Evolutionary conservation across 2,888 invertebrate species (phyloP).

Genomic region (Leptopilina syphax): DNA sequence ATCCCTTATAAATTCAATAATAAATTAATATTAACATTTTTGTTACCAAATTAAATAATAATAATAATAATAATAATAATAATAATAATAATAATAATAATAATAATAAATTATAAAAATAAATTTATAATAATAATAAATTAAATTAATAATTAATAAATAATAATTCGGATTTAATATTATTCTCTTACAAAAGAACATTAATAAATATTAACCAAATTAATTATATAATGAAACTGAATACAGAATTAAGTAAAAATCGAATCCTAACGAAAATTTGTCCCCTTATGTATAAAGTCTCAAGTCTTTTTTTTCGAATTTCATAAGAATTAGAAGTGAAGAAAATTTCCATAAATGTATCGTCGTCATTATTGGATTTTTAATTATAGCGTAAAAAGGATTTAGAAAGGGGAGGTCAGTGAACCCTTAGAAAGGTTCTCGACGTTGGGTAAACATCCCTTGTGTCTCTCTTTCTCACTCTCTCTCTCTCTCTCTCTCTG

Average conservation of each 20-base stretch:
- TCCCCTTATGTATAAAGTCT: neutral
- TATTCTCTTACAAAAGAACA: no score
- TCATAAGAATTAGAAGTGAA: neutral
- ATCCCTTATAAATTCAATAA: no score
- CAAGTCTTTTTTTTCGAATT: neutral
- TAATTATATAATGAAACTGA: no score
- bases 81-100: no score
- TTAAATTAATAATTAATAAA: no score
- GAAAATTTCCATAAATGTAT: neutral
- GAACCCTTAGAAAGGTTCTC: constrained; percentile 9
- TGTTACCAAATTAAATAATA: no score
- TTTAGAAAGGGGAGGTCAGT: neutral
- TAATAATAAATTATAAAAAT: no score
- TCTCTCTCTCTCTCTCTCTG: neutral
- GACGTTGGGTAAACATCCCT: constrained; percentile 2
- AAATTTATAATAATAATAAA: no score
- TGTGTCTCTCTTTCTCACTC: neutral
- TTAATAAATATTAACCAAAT: no score
- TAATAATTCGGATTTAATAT: no score
- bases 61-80: no score
- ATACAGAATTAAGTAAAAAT: neutral
- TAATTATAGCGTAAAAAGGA: constrained; percentile 24
- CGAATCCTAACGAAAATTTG: neutral
- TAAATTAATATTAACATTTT: no score
- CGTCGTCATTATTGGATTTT: constrained; percentile 16